Percentiles rank a stretch among this genome's conserved stretches.
These are phyloP conservation scores for Choloepus hoffmanni DNA, from an alignment of 2,113 vertebrate species.

Conservation along the genomic window DNA sequence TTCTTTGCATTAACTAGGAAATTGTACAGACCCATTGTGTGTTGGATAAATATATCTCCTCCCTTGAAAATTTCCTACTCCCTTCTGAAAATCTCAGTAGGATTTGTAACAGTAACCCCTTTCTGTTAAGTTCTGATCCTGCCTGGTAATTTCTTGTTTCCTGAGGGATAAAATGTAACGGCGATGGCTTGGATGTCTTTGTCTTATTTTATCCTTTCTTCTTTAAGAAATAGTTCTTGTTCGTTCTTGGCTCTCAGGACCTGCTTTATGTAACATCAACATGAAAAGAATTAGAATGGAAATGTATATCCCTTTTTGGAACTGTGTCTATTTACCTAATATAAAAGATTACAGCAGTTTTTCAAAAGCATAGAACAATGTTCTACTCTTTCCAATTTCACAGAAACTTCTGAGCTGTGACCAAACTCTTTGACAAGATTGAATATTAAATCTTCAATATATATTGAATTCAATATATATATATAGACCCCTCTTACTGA, in stretches of 20 bases:
- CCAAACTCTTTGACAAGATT: slow-evolving; percentile 46
- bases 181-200: slow-evolving; percentile 83
- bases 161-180: slow-evolving; percentile 63
- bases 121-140: slow-evolving; percentile 75
- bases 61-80: slow-evolving; percentile 61
- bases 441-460: slow-evolving; percentile 70
- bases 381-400: slow-evolving; percentile 47
- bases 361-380: background rate
- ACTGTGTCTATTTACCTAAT: slow-evolving; percentile 59
- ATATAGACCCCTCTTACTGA: slow-evolving; percentile 41
- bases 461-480: too few species aligned
- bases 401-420: background rate
- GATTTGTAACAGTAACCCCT: slow-evolving; percentile 64
- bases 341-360: slow-evolving; percentile 19
- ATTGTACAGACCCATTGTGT: slow-evolving; percentile 36
- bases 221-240: slow-evolving; percentile 77
- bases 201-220: slow-evolving; percentile 79
- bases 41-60: slow-evolving; percentile 60
- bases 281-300: slow-evolving; percentile 71
- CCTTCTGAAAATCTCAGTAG: slow-evolving; percentile 48
- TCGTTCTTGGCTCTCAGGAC: slow-evolving; percentile 62
- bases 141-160: slow-evolving; percentile 76
- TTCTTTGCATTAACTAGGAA: slow-evolving; percentile 62
- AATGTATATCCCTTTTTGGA: slow-evolving; percentile 63
- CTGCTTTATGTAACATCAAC: slow-evolving; percentile 67